These are phyloP conservation scores for Siniperca chuatsi DNA, from an alignment of 2,113 vertebrate species.

Conservation along the genomic window DNA sequence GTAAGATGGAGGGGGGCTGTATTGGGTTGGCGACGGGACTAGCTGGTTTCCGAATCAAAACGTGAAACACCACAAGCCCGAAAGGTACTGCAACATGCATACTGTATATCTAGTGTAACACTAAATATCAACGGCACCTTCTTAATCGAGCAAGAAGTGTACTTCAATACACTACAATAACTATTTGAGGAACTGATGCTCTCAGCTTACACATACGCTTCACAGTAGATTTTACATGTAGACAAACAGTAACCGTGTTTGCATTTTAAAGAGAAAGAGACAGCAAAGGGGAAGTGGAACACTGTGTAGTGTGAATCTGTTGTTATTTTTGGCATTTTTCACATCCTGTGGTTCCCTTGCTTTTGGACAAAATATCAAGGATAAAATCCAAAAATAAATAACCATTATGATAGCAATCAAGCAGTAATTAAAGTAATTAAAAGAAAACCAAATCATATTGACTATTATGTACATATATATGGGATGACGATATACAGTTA, in stretches of 20 bases:
- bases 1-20: conserved; percentile 55
- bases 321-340: conserved; percentile 50
- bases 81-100: background rate
- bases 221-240: conserved; percentile 23
- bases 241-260: conserved; percentile 41
- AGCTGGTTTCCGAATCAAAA: conserved; percentile 27
- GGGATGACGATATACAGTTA: background rate
- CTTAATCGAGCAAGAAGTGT: background rate
- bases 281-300: conserved; percentile 17
- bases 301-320: conserved; percentile 28
- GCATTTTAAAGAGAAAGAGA: conserved; percentile 14
- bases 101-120: background rate
- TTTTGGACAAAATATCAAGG: background rate
- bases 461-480: background rate
- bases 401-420: background rate
- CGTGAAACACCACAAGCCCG: background rate
- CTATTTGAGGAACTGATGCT: background rate
- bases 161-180: conserved; percentile 4
- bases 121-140: background rate
- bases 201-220: conserved; percentile 11
- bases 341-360: conserved; percentile 40
- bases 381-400: conserved; percentile 32
- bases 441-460: conserved; percentile 29
- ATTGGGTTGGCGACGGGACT: conserved; percentile 17
- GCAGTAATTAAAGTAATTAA: conserved; percentile 4